Base-by-base conservation (phyloP, 2,113 vertebrate genomes). In the Podarcis cretensis region DNA sequence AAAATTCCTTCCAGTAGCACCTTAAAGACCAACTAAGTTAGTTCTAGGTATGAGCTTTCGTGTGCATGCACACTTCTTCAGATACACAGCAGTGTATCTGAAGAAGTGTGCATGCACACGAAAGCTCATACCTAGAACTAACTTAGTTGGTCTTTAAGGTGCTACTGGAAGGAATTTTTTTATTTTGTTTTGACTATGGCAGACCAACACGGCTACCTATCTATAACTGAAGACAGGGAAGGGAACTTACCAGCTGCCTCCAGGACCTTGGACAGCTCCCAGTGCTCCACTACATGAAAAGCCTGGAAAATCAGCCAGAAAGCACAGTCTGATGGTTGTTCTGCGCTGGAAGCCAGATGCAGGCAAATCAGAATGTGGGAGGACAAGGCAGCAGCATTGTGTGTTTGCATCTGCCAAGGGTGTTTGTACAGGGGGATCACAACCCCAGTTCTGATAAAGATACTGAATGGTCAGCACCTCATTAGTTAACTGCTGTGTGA, bases 201-300 rank as follows among this genome's bases (percentile, higher is more conserved):
- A n/a, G n/a, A n/a, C n/a, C n/a, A n/a, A n/a, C n/a, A n/a, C n/a
- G n/a, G n/a, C n/a, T n/a, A n/a, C n/a, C n/a, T n/a, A n/a, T n/a
- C n/a, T n/a, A n/a, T n/a, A n/a, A n/a, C n/a, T n/a, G n/a, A n/a
- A 35, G 71, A 3, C 5, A 30, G 73, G 1, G 23, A 40, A 25
- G 21, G 8, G 6, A 85, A 43, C 54, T 5, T 25, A 71, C 14
- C 25, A 20, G 5, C 12, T 35, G 32, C 8, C 6, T n/a, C 3
- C 35, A 77, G 35, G 23, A 86, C 84, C 35, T 43, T 48, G 74
- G 74, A 86, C 84, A 86, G 84, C 74, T 86, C 84, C 74, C 57
- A 63, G 25, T 18, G 32, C 12, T 76, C n/a, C n/a, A 37, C 5
- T 30, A 30, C 37, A 48, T 30, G 25, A 23, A 32, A 71, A 76